Percentiles rank a stretch among this genome's conserved stretches.
Conservation (phyloP, 2,797 vertebrate genomes). For the Darevskia mixta region DNA sequence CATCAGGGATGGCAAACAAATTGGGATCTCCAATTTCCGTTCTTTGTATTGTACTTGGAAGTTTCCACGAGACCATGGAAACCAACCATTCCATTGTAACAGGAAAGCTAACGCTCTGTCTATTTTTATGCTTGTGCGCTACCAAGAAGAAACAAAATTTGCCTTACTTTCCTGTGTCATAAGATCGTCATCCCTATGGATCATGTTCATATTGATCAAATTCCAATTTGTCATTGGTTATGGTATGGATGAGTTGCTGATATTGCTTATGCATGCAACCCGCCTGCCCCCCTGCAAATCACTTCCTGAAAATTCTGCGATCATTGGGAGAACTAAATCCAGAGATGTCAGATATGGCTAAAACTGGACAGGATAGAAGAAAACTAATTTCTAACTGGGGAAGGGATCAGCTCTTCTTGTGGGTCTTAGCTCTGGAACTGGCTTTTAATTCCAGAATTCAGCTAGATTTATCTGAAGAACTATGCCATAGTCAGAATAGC, state of each 20-base stretch:
- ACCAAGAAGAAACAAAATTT: not conserved
- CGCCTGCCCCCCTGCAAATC: not conserved
- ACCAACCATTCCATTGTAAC: constrained; percentile 42
- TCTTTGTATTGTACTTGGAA: constrained; percentile 48
- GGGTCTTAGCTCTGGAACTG: not conserved
- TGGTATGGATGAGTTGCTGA: not conserved
- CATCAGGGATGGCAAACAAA: constrained; percentile 52
- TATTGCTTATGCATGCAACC: not conserved
- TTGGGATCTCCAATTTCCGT: constrained; percentile 65
- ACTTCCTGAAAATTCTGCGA: not conserved
- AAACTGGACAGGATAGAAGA: no score
- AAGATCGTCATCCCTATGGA: not conserved
- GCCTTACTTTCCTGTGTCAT: not conserved
- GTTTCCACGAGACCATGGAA: constrained; percentile 52
- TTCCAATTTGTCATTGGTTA: not conserved
- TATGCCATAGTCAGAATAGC: not conserved
- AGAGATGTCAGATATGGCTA: not conserved
- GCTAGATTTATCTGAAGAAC: not conserved
- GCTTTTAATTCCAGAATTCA: not conserved
- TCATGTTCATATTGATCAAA: not conserved
- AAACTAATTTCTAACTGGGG: not conserved
- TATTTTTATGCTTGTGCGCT: constrained; percentile 14
- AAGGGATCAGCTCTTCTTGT: not conserved
- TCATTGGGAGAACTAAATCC: not conserved
- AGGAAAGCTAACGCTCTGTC: constrained; percentile 54